Evolutionary conservation across 2,797 vertebrate genomes (phyloP), one percentile per base, ranked within the genome.

Genomic region (Typhlichthys subterraneus): DNA sequence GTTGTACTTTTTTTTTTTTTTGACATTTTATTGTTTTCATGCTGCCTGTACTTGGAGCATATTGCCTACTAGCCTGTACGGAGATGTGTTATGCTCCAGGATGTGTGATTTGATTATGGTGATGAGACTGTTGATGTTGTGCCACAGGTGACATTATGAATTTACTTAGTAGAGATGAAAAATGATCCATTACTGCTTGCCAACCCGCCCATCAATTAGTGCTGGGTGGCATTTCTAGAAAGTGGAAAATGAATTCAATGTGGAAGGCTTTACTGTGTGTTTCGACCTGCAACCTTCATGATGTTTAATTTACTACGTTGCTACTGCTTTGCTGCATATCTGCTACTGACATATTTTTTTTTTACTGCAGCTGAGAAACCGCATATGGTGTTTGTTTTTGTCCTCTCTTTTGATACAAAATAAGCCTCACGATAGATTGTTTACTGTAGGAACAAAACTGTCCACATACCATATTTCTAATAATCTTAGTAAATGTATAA

Each of bases 301-400:
- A 48, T 59, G 46, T 59, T 49, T 13, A 65, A 3, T 47, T 48
- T 42, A 15, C 23, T 12, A 59, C n/a, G 42, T 42, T 31, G 15
- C 23, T 23, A 23, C 23, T 23, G 23, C 23, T 23, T 23, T 23
- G 23, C 23, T 23, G 23, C 23, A 23, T 23, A 23, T 23, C 23
- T 23, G 23, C 23, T 23, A 72, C 51, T 42, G 6, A 7, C 38
- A 42, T 42, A 42, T 23, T 23, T 23, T 2, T 23, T 23, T 23
- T 23, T 23, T 4, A 23, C 23, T 42, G 38, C 38, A 42, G 38
- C 4, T 42, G 7, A 42, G 6, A 42, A 42, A 42, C 38, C 8
- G 9, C 8, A 1, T 7, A 7, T 7, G 9, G 7, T 7, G 38
- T 9, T 42, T 42, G 6, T 7, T 42, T 42, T 42, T 42, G 38